Evolutionary conservation across 2,797 vertebrate species (phyloP), one percentile per base, ranked within the genome.

Genomic region (Parauchenoglanis ngamensis): DNA sequence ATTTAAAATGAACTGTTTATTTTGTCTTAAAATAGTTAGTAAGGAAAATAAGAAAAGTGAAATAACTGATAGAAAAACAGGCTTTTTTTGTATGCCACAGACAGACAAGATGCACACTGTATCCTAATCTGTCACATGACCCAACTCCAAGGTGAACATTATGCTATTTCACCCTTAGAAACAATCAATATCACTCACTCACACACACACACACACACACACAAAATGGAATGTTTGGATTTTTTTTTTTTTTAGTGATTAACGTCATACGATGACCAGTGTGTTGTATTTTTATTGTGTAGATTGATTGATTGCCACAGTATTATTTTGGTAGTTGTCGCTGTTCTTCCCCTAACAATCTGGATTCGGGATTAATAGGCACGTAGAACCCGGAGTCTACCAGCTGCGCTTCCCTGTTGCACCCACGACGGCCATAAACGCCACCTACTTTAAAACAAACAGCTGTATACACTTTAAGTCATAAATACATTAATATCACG

Each of bases 371-470:
- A 78, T 81, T 3, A 19, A 13, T 15, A 84, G 11, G 2, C 1
- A 54, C 13, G 44, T 11, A 31, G 13, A 40, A 57, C 8, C 21
- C 11, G 40, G 40, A 40, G 13, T 25, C 40, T 17, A 76, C 4
- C 59, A 44, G 86, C n/a, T 54, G 75, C n/a, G 54, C 49, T 54
- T 70, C 35, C 81, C 54, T 65, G 46, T n/a, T 31, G 28, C 44
- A 44, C 8, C 23, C 46, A 73, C 0, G 35, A 67, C 40, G 49
- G 28, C 72, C 59, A 87, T 68, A 5, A 57, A 84, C 35, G 0
- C n/a, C 87, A 84, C 52, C 82, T 61, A 21, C 72, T 46, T 57
- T 13, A 35, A 68, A 44, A 35, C 72, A 77, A 87, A 72, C 28
- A 70, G 35, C 82, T 83, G 52, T 28, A 11, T n/a, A 19, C 7